A percentile compares a stretch with the other conserved stretches of the same genome.
These are phyloP conservation scores for Rhea americana DNA, from an alignment of 2,113 vertebrate species.

Conservation along the genomic window DNA sequence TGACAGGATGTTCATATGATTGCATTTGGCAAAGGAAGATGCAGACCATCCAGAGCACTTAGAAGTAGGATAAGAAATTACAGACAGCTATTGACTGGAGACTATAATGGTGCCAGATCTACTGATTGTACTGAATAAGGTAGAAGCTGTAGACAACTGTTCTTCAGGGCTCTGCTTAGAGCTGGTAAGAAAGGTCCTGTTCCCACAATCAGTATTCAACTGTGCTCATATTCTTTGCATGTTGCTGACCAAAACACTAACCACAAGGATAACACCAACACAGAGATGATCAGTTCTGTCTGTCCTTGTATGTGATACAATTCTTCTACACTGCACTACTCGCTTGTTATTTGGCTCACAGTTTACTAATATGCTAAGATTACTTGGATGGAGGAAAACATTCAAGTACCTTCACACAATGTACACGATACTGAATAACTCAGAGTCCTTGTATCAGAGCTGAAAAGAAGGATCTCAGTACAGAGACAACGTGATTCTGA, in stretches of 20 bases:
- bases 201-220: not conserved
- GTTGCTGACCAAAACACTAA: not conserved
- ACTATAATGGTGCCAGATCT: not conserved
- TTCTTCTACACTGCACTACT: not conserved
- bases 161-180: not conserved
- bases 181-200: not conserved
- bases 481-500: not conserved
- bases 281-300: not conserved
- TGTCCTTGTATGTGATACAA: not conserved
- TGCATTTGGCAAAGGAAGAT: not conserved
- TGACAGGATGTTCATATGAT: not conserved
- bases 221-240: not conserved
- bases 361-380: not conserved
- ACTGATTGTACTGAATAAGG: not conserved
- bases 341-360: not conserved
- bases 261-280: not conserved
- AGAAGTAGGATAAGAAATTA: not conserved
- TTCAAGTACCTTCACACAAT: not conserved
- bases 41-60: fast-evolving
- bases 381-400: not conserved
- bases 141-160: not conserved
- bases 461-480: not conserved
- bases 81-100: not conserved
- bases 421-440: not conserved
- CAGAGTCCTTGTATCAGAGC: not conserved